phyloP scores from a whole-genome alignment of 2,797 vertebrate genomes.

The Mus spretus region DNA sequence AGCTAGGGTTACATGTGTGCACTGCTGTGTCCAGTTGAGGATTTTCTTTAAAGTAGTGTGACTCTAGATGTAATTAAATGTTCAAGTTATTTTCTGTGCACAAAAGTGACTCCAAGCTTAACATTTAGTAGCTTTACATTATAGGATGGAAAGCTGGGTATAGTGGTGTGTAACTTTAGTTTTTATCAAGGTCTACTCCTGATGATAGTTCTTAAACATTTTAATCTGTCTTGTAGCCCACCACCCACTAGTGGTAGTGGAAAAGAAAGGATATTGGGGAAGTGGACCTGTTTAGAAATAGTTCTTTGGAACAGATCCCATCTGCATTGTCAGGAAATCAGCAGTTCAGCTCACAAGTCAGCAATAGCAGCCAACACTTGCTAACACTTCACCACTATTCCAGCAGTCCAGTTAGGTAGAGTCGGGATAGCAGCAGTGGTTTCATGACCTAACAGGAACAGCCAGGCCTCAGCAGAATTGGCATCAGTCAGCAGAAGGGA shows the following conservation, averaged over 20 bases:
- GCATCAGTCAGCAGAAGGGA: not conserved
- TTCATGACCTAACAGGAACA: not conserved
- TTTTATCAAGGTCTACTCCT: not conserved
- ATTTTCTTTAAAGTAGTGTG: not conserved
- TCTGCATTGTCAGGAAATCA: not conserved
- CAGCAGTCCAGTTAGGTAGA: not conserved
- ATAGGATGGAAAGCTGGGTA: conserved; percentile 61
- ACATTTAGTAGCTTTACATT: not conserved
- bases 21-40: not conserved
- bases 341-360: not conserved
- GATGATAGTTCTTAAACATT: not conserved
- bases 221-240: not conserved
- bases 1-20: not conserved
- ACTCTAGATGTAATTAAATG: not conserved
- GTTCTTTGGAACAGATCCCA: not conserved
- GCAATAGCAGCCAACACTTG: not conserved
- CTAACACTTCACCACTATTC: not conserved
- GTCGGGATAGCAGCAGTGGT: not conserved
- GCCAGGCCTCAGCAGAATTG: not conserved
- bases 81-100: not conserved
- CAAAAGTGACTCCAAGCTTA: not conserved
- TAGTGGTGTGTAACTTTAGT: not conserved
- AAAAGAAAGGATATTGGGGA: not conserved
- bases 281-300: not conserved
- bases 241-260: not conserved